Base-by-base conservation (phyloP, 2,888 invertebrate genomes). In the Ichneumoninae sp. region DNA sequence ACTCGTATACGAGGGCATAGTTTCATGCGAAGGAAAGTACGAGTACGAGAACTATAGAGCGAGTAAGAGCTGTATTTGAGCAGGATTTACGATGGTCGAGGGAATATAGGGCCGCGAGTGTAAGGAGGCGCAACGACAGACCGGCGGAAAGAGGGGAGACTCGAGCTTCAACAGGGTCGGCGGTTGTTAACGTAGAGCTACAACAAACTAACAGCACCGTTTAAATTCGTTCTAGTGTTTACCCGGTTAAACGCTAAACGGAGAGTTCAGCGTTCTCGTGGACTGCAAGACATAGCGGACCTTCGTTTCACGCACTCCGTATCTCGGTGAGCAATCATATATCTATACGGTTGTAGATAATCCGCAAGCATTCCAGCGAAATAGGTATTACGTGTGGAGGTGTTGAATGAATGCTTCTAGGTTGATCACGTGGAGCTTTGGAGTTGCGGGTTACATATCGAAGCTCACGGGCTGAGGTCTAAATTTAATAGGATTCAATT, bases 211-310 rank as follows among this genome's bases (percentile, higher is more conserved):
- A 86, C 87, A 88, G 86, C 78, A 82, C 69, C 82, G 85, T 86
- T 87, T 87, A 86, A 88, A 89, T 89, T 89, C 85, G 84, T 89
- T 89, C 80, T 68, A 70, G 75, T 78, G 66, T 66, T 70, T 65
- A 81, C 86, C 82, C 80, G 52, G 69, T 80, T 85, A 87, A 87
- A 87, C 87, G 83, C 70, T 75, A 70, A 70, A 66, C n/a, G 84
- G 72, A 50, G 69, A 84, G 68, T 78, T 70, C 40, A 16, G 50
- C 33, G 19, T 78, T 84, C 74, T 60, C 71, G 66, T 47, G 36
- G 68, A 84, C 66, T 75, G 82, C 76, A 79, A 83, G 74, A 52
- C 80, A 81, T 78, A 72, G 62, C 36, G 66, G 26, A 76, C 50
- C 36, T 65, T 40, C 50, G 69, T 69, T 57, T 40, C 62, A 50